Evolutionary conservation across 2,113 vertebrate genomes (phyloP).

Genomic region (Mormoops blainvillei): DNA sequence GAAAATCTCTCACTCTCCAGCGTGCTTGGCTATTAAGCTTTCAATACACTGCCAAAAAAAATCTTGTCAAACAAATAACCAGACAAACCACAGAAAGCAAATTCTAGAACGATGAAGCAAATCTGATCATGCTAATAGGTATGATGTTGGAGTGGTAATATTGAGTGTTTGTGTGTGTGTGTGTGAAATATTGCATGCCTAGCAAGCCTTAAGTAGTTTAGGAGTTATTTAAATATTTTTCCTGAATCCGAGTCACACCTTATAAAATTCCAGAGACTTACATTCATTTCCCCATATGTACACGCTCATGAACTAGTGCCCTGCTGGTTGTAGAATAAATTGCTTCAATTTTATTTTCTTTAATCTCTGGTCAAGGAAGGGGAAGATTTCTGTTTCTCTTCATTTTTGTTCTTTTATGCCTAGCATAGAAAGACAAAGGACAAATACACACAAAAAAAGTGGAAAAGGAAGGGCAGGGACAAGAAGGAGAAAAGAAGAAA

Average conservation of each 20-base stretch:
- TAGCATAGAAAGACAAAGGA: not conserved
- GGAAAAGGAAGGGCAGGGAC: too few relatives aligned
- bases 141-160: conserved; percentile 53
- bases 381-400: not conserved
- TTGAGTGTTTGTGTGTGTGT: not conserved
- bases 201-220: conserved; percentile 50
- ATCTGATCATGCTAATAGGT: conserved; percentile 58
- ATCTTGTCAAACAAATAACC: conserved; percentile 53
- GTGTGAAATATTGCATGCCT: conserved; percentile 41
- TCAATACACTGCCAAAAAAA: conserved; percentile 15
- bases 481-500: not conserved
- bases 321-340: not conserved
- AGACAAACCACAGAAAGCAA: conserved; percentile 66
- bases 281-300: conserved; percentile 33
- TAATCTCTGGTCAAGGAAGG: not conserved
- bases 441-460: not conserved
- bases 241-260: conserved; percentile 43
- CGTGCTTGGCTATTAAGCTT: conserved; percentile 60
- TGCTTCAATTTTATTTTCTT: conserved; percentile 44
- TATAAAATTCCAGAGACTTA: conserved; percentile 52
- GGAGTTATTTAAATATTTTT: conserved; percentile 54
- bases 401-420: not conserved
- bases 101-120: conserved; percentile 67
- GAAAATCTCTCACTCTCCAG: conserved; percentile 55
- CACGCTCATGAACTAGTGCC: not conserved